Conservation (phyloP, 2,888 invertebrate species). For the Synergus umbraculus region DNA sequence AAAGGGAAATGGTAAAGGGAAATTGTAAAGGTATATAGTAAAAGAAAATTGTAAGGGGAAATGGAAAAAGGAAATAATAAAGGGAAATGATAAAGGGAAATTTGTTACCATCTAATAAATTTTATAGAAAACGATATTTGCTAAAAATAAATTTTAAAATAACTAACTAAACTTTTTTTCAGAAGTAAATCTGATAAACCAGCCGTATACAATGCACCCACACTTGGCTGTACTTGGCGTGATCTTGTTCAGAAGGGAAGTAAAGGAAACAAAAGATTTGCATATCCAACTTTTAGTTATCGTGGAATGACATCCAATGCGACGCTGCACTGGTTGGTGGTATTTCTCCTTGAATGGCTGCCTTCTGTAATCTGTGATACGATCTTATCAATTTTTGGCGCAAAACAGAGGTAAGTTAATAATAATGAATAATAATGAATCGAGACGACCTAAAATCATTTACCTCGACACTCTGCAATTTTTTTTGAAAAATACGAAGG, state of each 20-base stretch:
- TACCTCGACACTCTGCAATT: background rate
- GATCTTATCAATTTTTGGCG: conserved; percentile 57
- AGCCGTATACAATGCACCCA: conserved; percentile 64
- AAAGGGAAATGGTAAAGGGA: no score
- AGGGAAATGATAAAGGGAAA: no score
- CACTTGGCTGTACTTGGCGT: conserved; percentile 67
- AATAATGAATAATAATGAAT: no score
- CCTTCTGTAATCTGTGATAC: conserved; percentile 68
- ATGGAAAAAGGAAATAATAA: no score
- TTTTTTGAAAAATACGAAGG: background rate
- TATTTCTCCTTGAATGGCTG: conserved; percentile 69
- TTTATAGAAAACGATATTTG: no score
- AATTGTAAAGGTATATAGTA: no score
- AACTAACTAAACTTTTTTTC: conserved; percentile 1
- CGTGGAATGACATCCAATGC: conserved; percentile 66
- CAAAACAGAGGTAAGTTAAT: conserved; percentile 65
- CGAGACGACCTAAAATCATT: background rate
- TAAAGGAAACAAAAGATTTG: conserved; percentile 61
- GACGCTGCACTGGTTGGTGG: conserved; percentile 63
- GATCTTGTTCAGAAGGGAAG: conserved; percentile 64
- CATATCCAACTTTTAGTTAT: conserved; percentile 69
- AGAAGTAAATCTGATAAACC: conserved; percentile 52
- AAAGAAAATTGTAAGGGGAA: no score
- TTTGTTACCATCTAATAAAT: no score
- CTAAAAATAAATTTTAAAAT: no score